Evolutionary conservation across 1,140 invertebrate genomes (phyloP).

Genomic region (Anadara kagoshimensis): DNA sequence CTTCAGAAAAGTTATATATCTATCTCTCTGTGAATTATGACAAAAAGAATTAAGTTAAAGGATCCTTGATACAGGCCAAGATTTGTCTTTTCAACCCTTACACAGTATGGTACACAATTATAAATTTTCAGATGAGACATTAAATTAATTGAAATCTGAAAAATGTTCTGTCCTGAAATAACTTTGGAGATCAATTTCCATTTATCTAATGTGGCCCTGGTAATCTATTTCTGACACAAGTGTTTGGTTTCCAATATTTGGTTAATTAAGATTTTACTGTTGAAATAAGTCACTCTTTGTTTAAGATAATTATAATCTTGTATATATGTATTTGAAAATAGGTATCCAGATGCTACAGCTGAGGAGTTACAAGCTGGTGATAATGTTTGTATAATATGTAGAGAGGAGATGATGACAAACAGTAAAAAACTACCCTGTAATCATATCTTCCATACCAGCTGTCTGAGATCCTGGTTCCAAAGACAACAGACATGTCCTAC

Average conservation of each 20-base stretch:
- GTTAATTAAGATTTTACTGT: neutral
- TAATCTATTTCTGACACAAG: no score
- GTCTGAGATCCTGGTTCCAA: slow-evolving; percentile 99
- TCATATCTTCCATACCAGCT: slow-evolving; percentile 99
- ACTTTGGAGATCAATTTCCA: no score
- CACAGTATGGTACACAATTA: no score
- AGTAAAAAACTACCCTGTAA: slow-evolving; percentile 98
- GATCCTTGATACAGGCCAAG: no score
- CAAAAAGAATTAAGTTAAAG: no score
- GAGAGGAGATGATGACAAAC: slow-evolving; percentile 88
- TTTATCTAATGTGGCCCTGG: no score
- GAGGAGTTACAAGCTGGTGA: slow-evolving; percentile 96
- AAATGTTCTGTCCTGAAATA: no score
- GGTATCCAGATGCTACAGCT: slow-evolving; percentile 93
- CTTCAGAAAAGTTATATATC: no score
- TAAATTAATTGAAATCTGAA: no score
- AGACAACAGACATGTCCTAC: slow-evolving; percentile 99
- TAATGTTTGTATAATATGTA: slow-evolving; percentile 99
- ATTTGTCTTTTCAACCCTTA: no score
- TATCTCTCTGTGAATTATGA: no score
- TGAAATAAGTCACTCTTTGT: neutral
- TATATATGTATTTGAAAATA: slow-evolving; percentile 46
- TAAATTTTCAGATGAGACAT: no score
- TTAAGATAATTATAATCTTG: neutral
- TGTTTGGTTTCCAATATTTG: neutral